Conservation (phyloP, 2,888 invertebrate species). For the Iselma pallidipennis region DNA sequence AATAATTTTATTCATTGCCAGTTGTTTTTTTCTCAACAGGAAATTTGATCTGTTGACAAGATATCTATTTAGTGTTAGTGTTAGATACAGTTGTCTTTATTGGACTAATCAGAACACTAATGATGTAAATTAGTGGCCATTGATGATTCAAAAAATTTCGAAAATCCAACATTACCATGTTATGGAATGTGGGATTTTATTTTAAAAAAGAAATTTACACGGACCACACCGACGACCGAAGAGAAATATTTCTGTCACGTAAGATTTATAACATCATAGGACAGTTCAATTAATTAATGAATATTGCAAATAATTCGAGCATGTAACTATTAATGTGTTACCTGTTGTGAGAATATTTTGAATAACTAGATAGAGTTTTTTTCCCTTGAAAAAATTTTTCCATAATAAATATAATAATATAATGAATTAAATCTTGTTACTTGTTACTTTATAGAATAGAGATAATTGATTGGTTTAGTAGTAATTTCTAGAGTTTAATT, state of each 20-base stretch:
- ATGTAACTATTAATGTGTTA: background rate
- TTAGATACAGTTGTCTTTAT: no score
- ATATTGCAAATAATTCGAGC: slow-evolving; percentile 2
- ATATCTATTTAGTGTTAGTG: no score
- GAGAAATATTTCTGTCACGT: background rate
- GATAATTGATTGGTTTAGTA: slow-evolving; percentile 16
- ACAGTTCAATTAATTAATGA: slow-evolving; percentile 3
- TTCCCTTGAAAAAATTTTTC: background rate
- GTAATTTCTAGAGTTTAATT: slow-evolving; percentile 24
- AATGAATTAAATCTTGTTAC: background rate
- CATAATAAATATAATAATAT: background rate
- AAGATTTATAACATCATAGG: background rate
- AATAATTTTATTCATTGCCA: no score
- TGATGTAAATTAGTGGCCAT: no score
- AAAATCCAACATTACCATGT: background rate
- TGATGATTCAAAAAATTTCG: no score
- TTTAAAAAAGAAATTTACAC: background rate
- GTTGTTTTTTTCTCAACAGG: no score
- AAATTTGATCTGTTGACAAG: no score
- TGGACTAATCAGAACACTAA: no score
- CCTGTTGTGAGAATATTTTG: background rate
- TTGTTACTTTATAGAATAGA: slow-evolving; percentile 7
- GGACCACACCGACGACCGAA: slow-evolving; percentile 3
- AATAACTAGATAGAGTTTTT: background rate
- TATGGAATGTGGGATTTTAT: background rate